Conservation (phyloP, 2,888 invertebrate genomes). For the Standfussiana lucernea region DNA sequence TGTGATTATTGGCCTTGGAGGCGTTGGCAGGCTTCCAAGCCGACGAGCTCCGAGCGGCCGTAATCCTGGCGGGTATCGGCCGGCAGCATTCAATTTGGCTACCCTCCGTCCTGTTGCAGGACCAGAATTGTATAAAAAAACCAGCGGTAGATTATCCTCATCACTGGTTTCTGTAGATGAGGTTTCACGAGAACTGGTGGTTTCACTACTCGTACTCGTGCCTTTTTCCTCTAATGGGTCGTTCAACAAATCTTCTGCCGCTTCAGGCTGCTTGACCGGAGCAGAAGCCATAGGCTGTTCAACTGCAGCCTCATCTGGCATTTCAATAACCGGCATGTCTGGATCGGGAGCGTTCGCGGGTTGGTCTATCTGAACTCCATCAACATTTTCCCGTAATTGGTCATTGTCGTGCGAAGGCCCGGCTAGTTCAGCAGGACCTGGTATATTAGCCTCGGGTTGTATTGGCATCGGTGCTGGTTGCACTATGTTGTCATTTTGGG, state of each 20-base stretch:
- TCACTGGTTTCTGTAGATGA: background rate
- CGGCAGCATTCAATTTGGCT: too few species aligned
- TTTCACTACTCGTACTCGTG: background rate
- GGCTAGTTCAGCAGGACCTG: background rate
- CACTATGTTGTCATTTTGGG: background rate
- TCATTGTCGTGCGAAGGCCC: background rate
- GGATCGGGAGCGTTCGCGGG: background rate
- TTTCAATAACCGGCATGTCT: background rate
- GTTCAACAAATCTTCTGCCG: background rate
- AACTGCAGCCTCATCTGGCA: background rate
- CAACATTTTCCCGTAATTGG: background rate
- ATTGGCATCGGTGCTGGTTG: background rate
- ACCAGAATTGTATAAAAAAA: background rate
- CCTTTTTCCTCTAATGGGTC: background rate
- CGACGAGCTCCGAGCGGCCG: background rate
- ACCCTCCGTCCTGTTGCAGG: background rate
- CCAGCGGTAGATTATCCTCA: slow-evolving; percentile 5
- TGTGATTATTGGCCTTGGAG: slow-evolving; percentile 5
- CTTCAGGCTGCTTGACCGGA: background rate
- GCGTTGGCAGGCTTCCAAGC: background rate
- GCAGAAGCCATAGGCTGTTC: background rate
- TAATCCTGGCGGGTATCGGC: too few species aligned
- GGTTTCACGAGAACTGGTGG: background rate
- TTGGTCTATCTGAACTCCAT: too few species aligned
- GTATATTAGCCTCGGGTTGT: background rate